Evolutionary conservation across 2,113 vertebrate species (phyloP).

Genomic region (Hyaena hyaena): DNA sequence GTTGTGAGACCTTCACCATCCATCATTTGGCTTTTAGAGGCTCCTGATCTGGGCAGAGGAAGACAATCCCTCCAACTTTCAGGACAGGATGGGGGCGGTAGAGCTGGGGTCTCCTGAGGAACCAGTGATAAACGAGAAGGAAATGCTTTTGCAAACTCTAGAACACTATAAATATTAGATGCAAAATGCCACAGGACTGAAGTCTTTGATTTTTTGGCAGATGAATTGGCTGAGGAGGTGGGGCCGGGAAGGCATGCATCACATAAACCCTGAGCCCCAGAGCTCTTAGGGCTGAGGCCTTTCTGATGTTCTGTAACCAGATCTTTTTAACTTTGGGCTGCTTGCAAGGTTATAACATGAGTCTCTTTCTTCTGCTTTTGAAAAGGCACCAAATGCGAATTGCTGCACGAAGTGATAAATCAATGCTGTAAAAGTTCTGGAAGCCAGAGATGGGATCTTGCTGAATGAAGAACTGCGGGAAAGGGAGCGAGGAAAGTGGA

Average conservation of each 20-base stretch:
- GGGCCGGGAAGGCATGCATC: slow-evolving; percentile 28
- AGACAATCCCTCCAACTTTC: not conserved
- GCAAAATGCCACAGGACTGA: slow-evolving; percentile 59
- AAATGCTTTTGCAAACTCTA: slow-evolving; percentile 29
- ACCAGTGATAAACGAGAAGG: slow-evolving; percentile 36
- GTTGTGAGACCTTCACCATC: not conserved
- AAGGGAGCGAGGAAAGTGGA: not conserved
- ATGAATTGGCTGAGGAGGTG: slow-evolving; percentile 61
- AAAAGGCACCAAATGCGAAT: slow-evolving; percentile 63
- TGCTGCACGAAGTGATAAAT: slow-evolving; percentile 63
- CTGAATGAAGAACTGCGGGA: not conserved
- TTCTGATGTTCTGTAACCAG: slow-evolving; percentile 7
- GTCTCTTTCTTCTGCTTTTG: slow-evolving; percentile 60
- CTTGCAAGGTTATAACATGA: slow-evolving; percentile 65
- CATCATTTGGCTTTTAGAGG: not conserved
- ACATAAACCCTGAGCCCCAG: slow-evolving; percentile 23
- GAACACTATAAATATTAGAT: slow-evolving; percentile 66
- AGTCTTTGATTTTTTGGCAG: slow-evolving; percentile 72
- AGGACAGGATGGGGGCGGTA: not conserved
- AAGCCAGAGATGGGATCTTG: slow-evolving; percentile 14
- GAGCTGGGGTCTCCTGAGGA: slow-evolving; percentile 21
- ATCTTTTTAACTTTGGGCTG: slow-evolving; percentile 59
- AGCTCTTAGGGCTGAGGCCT: not conserved
- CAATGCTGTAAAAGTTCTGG: slow-evolving; percentile 57
- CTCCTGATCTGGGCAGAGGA: not conserved